Conservation (phyloP, 2,113 vertebrate species). For the Mobula birostris region DNA sequence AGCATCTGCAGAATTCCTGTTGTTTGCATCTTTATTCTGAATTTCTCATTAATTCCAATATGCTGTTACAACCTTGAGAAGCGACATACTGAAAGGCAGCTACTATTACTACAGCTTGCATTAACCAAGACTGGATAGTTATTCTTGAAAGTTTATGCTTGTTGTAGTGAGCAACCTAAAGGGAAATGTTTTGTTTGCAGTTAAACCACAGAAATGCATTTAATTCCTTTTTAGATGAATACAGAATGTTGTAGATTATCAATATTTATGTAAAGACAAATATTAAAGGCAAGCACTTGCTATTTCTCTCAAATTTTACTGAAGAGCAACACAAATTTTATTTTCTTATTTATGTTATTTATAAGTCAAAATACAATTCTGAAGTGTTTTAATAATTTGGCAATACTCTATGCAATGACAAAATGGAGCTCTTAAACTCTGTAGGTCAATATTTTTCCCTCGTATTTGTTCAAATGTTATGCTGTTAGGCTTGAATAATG, state of each 20-base stretch:
- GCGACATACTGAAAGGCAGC: not conserved
- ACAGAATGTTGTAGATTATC: not conserved
- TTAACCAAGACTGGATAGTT: not conserved
- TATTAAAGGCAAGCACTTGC: not conserved
- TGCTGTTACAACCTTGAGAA: not conserved
- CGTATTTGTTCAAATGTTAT: constrained; percentile 17
- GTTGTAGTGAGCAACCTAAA: not conserved
- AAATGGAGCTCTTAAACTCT: not conserved
- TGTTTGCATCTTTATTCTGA: not conserved
- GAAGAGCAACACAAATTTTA: not conserved
- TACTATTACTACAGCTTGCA: not conserved
- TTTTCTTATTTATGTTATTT: constrained; percentile 36
- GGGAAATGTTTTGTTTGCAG: not conserved
- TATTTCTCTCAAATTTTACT: not conserved
- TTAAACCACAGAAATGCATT: not conserved
- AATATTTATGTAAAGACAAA: not conserved
- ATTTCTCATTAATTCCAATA: constrained; percentile 19
- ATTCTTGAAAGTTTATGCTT: not conserved
- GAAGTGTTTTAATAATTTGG: not conserved
- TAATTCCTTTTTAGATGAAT: not conserved
- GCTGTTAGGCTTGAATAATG: too few species aligned
- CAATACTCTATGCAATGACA: constrained; percentile 14
- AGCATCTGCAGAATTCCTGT: too few species aligned
- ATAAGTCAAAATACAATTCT: not conserved
- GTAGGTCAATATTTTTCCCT: not conserved